Percentiles rank a stretch among this genome's conserved stretches.
These are phyloP conservation scores for Oncorhynchus clarkii DNA, from an alignment of 2,113 vertebrate genomes.

Conservation along the genomic window DNA sequence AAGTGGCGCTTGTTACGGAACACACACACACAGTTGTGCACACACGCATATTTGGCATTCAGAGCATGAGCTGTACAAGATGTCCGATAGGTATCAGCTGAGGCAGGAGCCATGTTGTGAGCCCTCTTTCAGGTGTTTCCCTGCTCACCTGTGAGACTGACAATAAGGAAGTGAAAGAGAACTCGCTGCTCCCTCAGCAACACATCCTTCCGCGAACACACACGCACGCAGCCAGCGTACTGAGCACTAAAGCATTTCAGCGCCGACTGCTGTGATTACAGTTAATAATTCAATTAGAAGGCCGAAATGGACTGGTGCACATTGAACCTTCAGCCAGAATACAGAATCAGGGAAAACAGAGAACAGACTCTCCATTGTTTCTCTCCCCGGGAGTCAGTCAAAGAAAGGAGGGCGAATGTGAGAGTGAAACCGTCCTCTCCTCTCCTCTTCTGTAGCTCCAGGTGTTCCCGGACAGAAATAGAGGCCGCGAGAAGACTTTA, in stretches of 20 bases:
- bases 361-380: no score
- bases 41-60: slow-evolving; percentile 40
- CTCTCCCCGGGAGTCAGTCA: neutral
- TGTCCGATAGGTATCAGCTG: slow-evolving; percentile 49
- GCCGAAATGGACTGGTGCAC: slow-evolving; percentile 30
- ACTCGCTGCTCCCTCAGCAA: neutral
- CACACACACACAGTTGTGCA: neutral
- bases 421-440: neutral
- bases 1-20: slow-evolving; percentile 24
- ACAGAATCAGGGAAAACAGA: slow-evolving; percentile 29
- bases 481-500: neutral
- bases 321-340: slow-evolving; percentile 35
- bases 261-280: slow-evolving; percentile 34
- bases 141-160: slow-evolving; percentile 38
- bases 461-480: no score
- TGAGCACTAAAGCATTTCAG: slow-evolving; percentile 21
- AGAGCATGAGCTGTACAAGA: slow-evolving; percentile 35
- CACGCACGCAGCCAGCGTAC: neutral
- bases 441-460: no score
- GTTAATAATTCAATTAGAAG: slow-evolving; percentile 50
- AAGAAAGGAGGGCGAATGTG: neutral
- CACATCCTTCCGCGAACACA: neutral
- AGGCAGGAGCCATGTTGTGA: slow-evolving; percentile 36
- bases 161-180: slow-evolving; percentile 18
- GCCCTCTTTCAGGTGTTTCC: slow-evolving; percentile 31